Conservation (phyloP, 2,797 vertebrate genomes). For the Parambassis ranga region DNA sequence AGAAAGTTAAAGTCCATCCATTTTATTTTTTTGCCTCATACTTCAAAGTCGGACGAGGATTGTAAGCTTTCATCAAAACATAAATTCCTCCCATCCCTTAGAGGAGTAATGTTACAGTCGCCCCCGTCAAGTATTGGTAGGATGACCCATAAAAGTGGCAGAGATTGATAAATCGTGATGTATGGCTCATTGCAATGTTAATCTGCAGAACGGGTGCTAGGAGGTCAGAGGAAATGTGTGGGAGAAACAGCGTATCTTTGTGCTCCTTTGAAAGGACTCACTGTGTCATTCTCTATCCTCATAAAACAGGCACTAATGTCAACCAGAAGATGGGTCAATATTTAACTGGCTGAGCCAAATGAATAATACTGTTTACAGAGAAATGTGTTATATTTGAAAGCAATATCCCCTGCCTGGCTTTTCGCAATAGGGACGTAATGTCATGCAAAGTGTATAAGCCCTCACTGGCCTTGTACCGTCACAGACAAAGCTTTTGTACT, state of each 20-base stretch:
- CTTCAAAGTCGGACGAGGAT: constrained; percentile 51
- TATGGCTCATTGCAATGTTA: constrained; percentile 66
- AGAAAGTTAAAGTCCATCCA: constrained; percentile 32
- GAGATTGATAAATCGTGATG: constrained; percentile 59
- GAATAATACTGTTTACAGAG: constrained; percentile 62
- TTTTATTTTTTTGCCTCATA: constrained; percentile 29
- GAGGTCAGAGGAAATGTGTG: constrained; percentile 62
- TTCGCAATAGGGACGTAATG: constrained; percentile 61
- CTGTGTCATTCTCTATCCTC: constrained; percentile 44
- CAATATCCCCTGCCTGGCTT: constrained; percentile 41
- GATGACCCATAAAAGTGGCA: constrained; percentile 50
- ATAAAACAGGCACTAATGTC: constrained; percentile 51
- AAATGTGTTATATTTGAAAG: constrained; percentile 55
- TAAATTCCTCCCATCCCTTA: constrained; percentile 32
- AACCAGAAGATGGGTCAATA: constrained; percentile 56
- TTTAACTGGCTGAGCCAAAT: constrained; percentile 47
- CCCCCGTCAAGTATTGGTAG: constrained; percentile 11
- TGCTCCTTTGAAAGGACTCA: constrained; percentile 51
- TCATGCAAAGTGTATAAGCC: constrained; percentile 67
- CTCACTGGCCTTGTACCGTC: constrained; percentile 59
- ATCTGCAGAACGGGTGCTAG: constrained; percentile 64
- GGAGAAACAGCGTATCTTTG: constrained; percentile 63
- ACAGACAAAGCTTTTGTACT: constrained; percentile 60
- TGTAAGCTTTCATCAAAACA: constrained; percentile 37
- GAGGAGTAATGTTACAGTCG: constrained; percentile 43